Evolutionary conservation across 2,797 vertebrate species (phyloP), one percentile per base, ranked within the genome.

Genomic region (Tachyglossus aculeatus): DNA sequence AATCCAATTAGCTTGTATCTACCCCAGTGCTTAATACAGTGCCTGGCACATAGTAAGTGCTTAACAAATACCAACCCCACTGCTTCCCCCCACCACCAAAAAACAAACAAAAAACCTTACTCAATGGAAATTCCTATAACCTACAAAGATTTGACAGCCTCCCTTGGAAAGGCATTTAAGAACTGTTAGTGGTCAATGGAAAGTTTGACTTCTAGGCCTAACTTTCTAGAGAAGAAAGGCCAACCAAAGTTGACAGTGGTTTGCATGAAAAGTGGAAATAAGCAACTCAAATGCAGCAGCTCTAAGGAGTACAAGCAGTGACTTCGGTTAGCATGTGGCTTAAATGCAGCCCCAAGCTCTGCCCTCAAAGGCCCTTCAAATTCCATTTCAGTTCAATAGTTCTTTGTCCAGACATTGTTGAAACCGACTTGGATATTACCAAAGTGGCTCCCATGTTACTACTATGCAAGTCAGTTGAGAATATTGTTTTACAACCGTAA

Each of bases 401-500:
- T 63, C 74, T 64, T 57, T 77, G 39, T 56, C 52, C 51, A 22
- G 45, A 14, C 15, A 33, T 25, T 22, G 18, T n/a, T 44, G 55
- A 77, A 18, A 27, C 7, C 41, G 32, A 48, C 29, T 60, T 58
- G 32, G 9, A 61, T 55, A 12, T 47, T 43, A 54, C 21, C 45
- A 40, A 43, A 77, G 47, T 64, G 65, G 43, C 53, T 67, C 33
- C 53, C 74, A 63, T 53, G 61, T 59, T 50, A 75, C 61, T 54
- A 65, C 15, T 70, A 41, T 45, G 64, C 56, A 54, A 77, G 41
- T 40, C 27, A 48, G 21, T 44, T 71, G 44, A 29, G 66, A 67
- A 19, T 10, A 55, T 56, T 50, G 39, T 75, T 69, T 86, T 77
- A 47, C 14, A 73, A 41, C 2, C 63, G 24, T 62, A 82, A 53